Evolutionary conservation across 2,888 invertebrate genomes (phyloP).

Genomic region (Prenolepis imparis): DNA sequence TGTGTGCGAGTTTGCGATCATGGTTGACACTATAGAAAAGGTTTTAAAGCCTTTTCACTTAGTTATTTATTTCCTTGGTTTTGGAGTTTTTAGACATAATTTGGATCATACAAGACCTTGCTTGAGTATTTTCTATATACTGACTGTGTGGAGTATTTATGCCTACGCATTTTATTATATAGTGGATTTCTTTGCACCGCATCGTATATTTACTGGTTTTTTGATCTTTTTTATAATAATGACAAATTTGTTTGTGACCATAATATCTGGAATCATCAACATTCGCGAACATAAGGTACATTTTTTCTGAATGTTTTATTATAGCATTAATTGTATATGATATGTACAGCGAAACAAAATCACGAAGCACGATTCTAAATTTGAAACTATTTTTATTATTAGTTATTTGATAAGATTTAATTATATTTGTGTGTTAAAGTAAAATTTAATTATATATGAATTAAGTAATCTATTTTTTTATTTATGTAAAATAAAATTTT

Average conservation of each 20-base stretch:
- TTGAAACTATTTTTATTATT: neutral
- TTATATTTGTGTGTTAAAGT: neutral
- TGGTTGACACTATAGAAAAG: neutral
- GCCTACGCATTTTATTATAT: neutral
- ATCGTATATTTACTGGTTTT: neutral
- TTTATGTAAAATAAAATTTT: neutral
- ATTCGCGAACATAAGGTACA: constrained; percentile 1
- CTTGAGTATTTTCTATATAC: neutral
- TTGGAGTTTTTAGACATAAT: neutral
- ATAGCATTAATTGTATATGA: neutral
- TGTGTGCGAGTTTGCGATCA: constrained; percentile 3
- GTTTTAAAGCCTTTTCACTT: neutral
- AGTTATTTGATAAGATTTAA: neutral
- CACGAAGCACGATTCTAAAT: neutral
- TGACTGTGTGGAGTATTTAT: constrained; percentile 8
- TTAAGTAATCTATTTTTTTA: neutral
- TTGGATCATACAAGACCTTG: neutral
- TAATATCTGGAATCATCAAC: neutral
- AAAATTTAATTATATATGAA: neutral
- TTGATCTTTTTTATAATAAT: neutral
- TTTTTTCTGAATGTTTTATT: neutral
- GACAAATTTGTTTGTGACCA: neutral
- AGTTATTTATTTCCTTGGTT: neutral
- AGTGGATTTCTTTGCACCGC: neutral
- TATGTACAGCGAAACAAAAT: neutral